Conservation (phyloP, 2,888 invertebrate species). For the Brachypalpus laphriformis region DNA sequence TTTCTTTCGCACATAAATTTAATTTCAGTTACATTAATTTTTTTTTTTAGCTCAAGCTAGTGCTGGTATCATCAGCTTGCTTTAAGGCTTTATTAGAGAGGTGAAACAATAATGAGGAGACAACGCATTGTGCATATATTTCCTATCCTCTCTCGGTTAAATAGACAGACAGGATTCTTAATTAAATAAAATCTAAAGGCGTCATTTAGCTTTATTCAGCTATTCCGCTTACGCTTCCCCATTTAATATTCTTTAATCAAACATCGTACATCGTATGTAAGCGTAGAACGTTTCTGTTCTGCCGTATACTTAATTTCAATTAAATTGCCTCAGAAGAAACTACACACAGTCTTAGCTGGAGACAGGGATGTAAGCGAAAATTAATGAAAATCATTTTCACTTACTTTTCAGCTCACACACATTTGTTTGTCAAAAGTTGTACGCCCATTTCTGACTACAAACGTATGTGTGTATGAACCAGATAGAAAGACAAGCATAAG, state of each 20-base stretch:
- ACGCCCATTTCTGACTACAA: background rate
- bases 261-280: conserved; percentile 28
- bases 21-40: conserved; percentile 39
- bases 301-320: conserved; percentile 50
- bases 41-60: background rate
- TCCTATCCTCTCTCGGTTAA: background rate
- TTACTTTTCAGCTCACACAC: conserved; percentile 36
- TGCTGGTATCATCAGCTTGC: background rate
- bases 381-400: conserved; percentile 66
- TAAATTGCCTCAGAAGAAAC: conserved; percentile 46
- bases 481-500: background rate
- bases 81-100: conserved; percentile 20
- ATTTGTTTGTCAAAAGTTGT: conserved; percentile 35
- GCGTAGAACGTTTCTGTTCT: background rate
- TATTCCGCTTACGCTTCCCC: conserved; percentile 27
- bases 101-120: background rate
- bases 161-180: conserved; percentile 30
- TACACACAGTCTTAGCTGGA: conserved; percentile 1
- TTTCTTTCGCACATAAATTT: conserved; percentile 34
- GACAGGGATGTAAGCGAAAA: conserved; percentile 27
- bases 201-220: conserved; percentile 46
- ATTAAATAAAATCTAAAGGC: conserved; percentile 58
- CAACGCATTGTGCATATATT: background rate
- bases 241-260: conserved; percentile 58
- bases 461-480: background rate